These are phyloP conservation scores for Brachionus calyciflorus DNA, from an alignment of 1,140 invertebrate genomes.

Conservation along the genomic window DNA sequence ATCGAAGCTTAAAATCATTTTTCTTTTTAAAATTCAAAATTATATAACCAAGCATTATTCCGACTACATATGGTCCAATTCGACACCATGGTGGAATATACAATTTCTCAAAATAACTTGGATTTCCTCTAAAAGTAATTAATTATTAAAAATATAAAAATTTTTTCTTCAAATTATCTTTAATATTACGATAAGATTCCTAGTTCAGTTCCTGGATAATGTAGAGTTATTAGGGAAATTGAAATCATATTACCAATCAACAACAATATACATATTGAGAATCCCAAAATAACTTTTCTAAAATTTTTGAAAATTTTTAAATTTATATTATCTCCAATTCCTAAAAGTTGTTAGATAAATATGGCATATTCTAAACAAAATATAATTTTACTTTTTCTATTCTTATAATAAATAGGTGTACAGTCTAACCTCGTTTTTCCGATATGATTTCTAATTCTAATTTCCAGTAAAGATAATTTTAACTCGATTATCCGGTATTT, in stretches of 20 bases:
- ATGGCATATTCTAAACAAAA: too few species aligned
- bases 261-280: not conserved
- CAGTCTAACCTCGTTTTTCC: too few species aligned
- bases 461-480: too few species aligned
- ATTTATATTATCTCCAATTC: not conserved
- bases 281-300: conserved; percentile 18
- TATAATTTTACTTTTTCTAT: too few species aligned
- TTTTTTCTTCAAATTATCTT: not conserved
- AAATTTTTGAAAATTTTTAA: not conserved
- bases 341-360: too few species aligned
- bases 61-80: conserved; percentile 63
- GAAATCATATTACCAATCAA: conserved; percentile 20
- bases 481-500: too few species aligned
- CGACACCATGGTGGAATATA: conserved; percentile 52
- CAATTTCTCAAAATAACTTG: conserved; percentile 13
- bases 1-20: not conserved
- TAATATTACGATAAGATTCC: conserved; percentile 19
- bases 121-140: not conserved
- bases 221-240: not conserved
- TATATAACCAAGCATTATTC: conserved; percentile 60
- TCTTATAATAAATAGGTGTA: too few species aligned
- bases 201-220: conserved; percentile 33
- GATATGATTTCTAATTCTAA: too few species aligned
- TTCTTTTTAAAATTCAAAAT: conserved; percentile 26
- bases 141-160: not conserved